Percentiles rank a stretch among this genome's conserved stretches.
Evolutionary conservation across 2,113 vertebrate genomes (phyloP).

Genomic region (Actinemys pallida): DNA sequence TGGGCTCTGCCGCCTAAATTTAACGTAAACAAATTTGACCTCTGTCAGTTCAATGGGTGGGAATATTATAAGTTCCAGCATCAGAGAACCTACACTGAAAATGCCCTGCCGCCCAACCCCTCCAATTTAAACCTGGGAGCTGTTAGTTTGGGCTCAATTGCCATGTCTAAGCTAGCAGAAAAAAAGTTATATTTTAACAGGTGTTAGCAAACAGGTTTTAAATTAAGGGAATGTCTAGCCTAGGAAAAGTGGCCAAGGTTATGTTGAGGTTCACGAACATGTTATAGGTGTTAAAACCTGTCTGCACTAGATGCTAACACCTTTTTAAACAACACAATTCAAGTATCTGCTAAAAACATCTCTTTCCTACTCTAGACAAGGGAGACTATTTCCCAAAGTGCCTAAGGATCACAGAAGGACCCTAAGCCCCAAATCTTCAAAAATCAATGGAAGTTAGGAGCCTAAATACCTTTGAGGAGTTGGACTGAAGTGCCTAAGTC

Average conservation of each 20-base stretch:
- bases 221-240: background rate
- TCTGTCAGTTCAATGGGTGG: background rate
- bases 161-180: background rate
- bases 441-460: background rate
- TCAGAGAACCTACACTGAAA: accelerated
- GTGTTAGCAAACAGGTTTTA: background rate
- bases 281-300: background rate
- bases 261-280: background rate
- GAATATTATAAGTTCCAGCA: background rate
- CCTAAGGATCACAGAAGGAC: background rate
- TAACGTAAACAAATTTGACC: background rate
- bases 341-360: accelerated
- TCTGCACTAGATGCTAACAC: background rate
- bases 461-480: background rate
- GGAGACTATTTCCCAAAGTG: background rate
- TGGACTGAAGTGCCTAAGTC: background rate
- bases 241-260: background rate
- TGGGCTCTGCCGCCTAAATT: background rate
- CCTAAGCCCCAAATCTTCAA: background rate
- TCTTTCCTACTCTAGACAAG: background rate
- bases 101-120: background rate
- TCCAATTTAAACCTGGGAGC: background rate
- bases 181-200: background rate
- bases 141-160: background rate
- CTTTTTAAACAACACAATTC: background rate